Evolutionary conservation across 2,797 vertebrate genomes (phyloP), one percentile per base, ranked within the genome.

Genomic region (Acrossocheilus wenchowensis): DNA sequence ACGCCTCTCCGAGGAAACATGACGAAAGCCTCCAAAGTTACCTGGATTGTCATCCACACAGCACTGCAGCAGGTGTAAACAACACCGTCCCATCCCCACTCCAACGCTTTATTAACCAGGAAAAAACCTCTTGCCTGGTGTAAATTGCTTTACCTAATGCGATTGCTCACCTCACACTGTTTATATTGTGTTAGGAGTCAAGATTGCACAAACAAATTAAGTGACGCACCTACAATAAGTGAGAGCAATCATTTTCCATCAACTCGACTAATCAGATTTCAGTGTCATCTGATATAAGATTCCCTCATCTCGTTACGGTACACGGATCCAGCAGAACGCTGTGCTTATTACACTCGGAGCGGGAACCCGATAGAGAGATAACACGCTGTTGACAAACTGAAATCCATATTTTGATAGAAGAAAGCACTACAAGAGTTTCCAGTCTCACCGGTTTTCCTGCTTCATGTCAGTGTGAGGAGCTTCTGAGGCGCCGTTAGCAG

Each of bases 361-460:
- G 34, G n/a, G 41, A 48, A 48, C 17, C 71, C 34, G 41, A 74
- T 43, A 73, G 4, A 54, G 19, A 72, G 41, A 48, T 48, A 43
- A 11, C 21, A 85, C 11, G 19, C 64, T 82, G 79, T 71, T 82
- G 62, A 78, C 71, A 43, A 85, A 81, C 72, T 62, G 21, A 48
- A 75, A 87, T 85, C 79, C 48, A 60, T 87, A 79, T 69, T 88
- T 39, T 48, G 43, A 48, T n/a, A 60, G 69, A 74, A 30, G 12
- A 83, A 83, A 84, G 54, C 26, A 19, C 19, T 68, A 57, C 75
- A 17, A 66, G 57, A 73, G 39, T 81, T 84, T 89, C 85, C 82
- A 66, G 82, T 87, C 79, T 54, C 26, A 73, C 80, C 17, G 43
- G 87, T 88, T 80, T 39, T n/a, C 34, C 41, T n/a, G 26, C 69